Conservation (phyloP, 2,797 vertebrate species). For the Anabacerthia variegaticeps region DNA sequence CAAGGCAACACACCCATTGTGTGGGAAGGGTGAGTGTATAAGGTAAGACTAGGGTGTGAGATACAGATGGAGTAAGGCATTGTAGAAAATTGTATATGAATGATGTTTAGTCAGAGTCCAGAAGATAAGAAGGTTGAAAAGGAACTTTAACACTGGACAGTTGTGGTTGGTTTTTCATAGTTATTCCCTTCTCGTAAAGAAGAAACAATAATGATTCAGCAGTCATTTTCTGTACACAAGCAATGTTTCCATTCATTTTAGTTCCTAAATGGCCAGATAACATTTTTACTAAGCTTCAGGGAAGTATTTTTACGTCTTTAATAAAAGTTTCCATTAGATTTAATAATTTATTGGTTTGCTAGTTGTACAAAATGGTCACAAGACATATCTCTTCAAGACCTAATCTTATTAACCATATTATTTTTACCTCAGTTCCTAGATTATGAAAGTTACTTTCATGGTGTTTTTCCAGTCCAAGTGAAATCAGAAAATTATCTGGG, state of each 20-base stretch:
- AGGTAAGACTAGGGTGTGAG: not conserved
- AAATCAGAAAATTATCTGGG: not conserved
- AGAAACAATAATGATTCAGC: not conserved
- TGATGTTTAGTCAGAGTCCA: not conserved
- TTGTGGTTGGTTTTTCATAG: not conserved
- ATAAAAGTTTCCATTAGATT: not conserved
- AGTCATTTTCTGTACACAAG: not conserved
- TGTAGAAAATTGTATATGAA: not conserved
- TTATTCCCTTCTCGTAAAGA: not conserved
- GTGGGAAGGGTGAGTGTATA: not conserved
- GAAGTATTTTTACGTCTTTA: not conserved
- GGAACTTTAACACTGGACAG: not conserved
- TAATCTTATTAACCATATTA: not conserved
- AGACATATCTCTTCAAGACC: not conserved
- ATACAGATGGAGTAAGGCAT: not conserved
- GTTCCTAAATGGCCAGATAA: not conserved
- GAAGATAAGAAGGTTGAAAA: not conserved
- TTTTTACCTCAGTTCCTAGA: not conserved
- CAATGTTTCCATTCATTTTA: not conserved
- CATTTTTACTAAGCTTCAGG: not conserved
- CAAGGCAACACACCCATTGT: fast-evolving
- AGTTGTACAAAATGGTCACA: not conserved
- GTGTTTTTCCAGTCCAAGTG: not conserved
- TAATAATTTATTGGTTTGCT: not conserved
- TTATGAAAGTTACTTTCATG: not conserved